Evolutionary conservation across 2,797 vertebrate genomes (phyloP).

Genomic region (Anomalospiza imberbis): DNA sequence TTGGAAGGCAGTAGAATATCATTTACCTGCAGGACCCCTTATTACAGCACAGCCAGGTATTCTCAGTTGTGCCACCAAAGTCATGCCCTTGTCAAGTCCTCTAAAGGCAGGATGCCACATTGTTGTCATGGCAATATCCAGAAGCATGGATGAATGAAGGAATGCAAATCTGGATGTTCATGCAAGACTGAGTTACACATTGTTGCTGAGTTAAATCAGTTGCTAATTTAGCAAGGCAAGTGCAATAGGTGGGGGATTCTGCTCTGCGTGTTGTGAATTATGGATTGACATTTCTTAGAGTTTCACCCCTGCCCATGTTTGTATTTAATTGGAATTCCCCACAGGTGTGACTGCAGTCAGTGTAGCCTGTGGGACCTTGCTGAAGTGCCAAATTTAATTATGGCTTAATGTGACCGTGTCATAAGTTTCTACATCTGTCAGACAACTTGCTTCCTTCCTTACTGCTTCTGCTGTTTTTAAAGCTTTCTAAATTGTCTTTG

Average conservation of each 20-base stretch:
- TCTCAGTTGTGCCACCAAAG: not conserved
- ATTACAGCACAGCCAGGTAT: not conserved
- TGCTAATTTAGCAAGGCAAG: not conserved
- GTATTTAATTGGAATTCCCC: conserved; percentile 10
- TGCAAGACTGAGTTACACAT: not conserved
- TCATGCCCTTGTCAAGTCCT: not conserved
- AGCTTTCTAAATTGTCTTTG: not conserved
- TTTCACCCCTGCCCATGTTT: not conserved
- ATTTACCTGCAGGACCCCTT: not conserved
- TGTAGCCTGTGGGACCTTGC: not conserved
- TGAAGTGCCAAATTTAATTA: conserved; percentile 19
- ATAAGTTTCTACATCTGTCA: not conserved
- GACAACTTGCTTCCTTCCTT: not conserved
- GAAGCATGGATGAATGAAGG: not conserved
- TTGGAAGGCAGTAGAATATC: not conserved
- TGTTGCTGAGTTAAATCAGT: not conserved
- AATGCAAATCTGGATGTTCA: not conserved
- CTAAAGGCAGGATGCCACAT: not conserved
- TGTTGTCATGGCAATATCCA: not conserved
- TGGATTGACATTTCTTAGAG: not conserved
- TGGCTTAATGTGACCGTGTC: not conserved
- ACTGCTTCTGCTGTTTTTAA: not conserved
- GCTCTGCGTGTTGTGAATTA: not conserved
- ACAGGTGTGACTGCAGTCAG: not conserved
- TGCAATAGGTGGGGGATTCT: not conserved